Base-by-base conservation (phyloP, 2,888 invertebrate species). In the Pedicia rivosa region DNA sequence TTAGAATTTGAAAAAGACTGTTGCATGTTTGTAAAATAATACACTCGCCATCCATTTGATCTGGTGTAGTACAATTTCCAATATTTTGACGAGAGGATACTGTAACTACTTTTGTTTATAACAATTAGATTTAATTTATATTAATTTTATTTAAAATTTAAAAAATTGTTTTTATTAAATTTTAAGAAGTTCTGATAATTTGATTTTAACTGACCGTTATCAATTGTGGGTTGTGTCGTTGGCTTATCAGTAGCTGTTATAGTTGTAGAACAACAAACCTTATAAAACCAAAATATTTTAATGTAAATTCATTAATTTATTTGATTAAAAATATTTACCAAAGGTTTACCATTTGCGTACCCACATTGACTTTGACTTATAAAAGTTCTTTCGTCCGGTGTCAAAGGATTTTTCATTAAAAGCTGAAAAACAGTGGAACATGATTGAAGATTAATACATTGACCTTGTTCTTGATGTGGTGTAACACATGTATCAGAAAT, bases 361-460 rank as follows among this genome's bases (percentile, higher is more conserved):
- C 78, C 75, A 48, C 80, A 79, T 41, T 73, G 71, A 2, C 77
- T 66, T 28, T 57, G 55, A 37, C 67, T 59, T 34, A 80, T 55
- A 40, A 67, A 66, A 10, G 56, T 50, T 0, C 64, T 57, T 16
- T 65, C 56, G 4, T 57, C 48, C 0, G 53, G 42, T 0, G 54
- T 47, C 5, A 64, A 53, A 2, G 61, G 63, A 3, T 61, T 54
- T 2, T 50, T 42, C 38, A 59, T 56, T 26, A 73, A 50, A 37
- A 67, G 54, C 2, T 16, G 20, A 44, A 54, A 52, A 5, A 65
- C 45, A 0, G 51, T 50, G 1, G 43, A 35, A 43, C 64, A 65
- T 0, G 48, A 29, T 3, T 31, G 17, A n/a, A 65, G 44, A 1
- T 35, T 2, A 4, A 62, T 48, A 43, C 64, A 65, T 13, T 39